Percentiles rank a stretch among this genome's conserved stretches.
phyloP scores from a whole-genome alignment of 2,113 vertebrate genomes.

The Lepidiolamprologus cunningtoni region DNA sequence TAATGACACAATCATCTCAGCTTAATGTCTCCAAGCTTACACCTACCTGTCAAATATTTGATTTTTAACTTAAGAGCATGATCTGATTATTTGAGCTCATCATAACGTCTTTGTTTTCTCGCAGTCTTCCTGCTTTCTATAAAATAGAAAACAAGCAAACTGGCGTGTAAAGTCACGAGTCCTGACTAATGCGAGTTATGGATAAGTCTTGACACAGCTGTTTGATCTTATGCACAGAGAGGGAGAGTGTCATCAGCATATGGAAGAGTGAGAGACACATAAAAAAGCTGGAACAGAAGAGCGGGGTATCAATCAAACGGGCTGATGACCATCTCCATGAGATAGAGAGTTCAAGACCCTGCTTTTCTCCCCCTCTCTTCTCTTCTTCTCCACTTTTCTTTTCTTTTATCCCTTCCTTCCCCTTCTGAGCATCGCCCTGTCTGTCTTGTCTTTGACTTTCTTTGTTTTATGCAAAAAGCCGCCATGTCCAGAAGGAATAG shows the following conservation, averaged over 20 bases:
- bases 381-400: neutral
- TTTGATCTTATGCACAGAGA: neutral
- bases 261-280: neutral
- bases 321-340: slow-evolving; percentile 50
- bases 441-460: slow-evolving; percentile 44
- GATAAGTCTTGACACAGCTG: neutral
- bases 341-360: slow-evolving; percentile 43
- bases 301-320: slow-evolving; percentile 60
- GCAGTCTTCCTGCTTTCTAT: neutral
- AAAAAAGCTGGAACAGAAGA: neutral
- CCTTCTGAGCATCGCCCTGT: neutral
- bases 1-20: neutral
- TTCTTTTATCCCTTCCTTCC: slow-evolving; percentile 37
- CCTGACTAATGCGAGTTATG: slow-evolving; percentile 20
- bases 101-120: neutral
- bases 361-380: neutral
- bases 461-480: slow-evolving; percentile 63
- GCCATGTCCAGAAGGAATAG: slow-evolving; percentile 81
- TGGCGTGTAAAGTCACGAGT: neutral
- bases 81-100: neutral
- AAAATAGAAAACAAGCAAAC: neutral
- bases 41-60: neutral
- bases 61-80: neutral
- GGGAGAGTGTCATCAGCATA: slow-evolving; percentile 32
- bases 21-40: neutral